A percentile compares a stretch with the other conserved stretches of the same genome.
These are phyloP conservation scores for Philopotamus ludificatus DNA, from an alignment of 1,140 invertebrate genomes.

Conservation along the genomic window DNA sequence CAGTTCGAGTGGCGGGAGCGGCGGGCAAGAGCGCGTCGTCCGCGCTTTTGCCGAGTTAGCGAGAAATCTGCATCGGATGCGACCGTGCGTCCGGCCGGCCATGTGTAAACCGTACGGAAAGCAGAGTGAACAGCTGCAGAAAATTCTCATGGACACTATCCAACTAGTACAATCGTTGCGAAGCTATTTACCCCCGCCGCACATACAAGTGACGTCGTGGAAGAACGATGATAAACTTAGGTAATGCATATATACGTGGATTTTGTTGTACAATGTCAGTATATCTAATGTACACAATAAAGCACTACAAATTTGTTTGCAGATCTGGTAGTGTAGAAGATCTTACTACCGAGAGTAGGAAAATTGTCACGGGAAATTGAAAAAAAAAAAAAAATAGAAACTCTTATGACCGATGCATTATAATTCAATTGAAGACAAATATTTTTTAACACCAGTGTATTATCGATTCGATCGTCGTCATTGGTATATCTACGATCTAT, in stretches of 20 bases:
- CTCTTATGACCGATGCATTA: background rate
- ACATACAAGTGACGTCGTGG: slow-evolving; percentile 83
- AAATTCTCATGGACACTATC: slow-evolving; percentile 82
- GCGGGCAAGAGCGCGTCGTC: slow-evolving; percentile 77
- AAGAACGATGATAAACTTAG: slow-evolving; percentile 81
- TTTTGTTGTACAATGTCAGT: too few relatives aligned
- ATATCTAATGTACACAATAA: too few relatives aligned
- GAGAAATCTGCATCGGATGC: slow-evolving; percentile 83
- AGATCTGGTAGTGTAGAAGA: slow-evolving; percentile 42
- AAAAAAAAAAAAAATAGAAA: too few relatives aligned
- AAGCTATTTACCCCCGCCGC: slow-evolving; percentile 78
- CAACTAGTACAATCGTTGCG: slow-evolving; percentile 79
- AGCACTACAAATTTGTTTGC: background rate
- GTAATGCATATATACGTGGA: slow-evolving; percentile 43
- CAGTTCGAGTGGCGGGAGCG: slow-evolving; percentile 45
- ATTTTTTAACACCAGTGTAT: background rate
- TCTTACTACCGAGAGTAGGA: slow-evolving; percentile 37
- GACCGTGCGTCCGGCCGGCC: slow-evolving; percentile 76
- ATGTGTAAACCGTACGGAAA: slow-evolving; percentile 89
- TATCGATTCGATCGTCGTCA: slow-evolving; percentile 2
- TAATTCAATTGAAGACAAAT: background rate
- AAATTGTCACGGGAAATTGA: slow-evolving; percentile 39
- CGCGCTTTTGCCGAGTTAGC: slow-evolving; percentile 78
- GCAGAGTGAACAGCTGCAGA: slow-evolving; percentile 82
- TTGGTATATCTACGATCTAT: background rate